phyloP scores from a whole-genome alignment of 2,888 invertebrate genomes.

The Drosophila neutralis region DNA sequence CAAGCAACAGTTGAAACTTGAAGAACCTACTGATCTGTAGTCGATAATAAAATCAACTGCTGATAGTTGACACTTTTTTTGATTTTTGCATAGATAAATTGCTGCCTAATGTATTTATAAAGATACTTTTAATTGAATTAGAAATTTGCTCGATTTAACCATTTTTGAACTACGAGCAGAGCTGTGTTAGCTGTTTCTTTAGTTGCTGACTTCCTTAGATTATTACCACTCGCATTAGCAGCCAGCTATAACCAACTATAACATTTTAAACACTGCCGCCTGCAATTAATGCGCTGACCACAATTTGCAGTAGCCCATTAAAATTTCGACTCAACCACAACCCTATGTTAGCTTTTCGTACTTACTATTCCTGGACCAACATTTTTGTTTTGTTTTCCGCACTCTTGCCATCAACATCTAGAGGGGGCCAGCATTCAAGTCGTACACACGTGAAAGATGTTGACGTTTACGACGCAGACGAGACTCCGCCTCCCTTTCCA shows the following conservation, averaged over 20 bases:
- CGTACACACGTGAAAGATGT: slow-evolving; percentile 66
- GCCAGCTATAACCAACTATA: background rate
- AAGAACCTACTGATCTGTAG: background rate
- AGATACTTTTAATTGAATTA: background rate
- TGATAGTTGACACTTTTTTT: background rate
- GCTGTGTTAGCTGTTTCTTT: slow-evolving; percentile 1
- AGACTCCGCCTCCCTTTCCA: slow-evolving; percentile 23
- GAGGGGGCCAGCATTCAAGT: background rate
- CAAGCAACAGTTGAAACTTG: background rate
- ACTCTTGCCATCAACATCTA: slow-evolving; percentile 35
- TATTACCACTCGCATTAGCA: slow-evolving; percentile 32
- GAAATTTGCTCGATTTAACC: background rate
- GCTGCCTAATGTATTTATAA: background rate
- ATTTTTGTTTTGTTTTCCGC: slow-evolving; percentile 21
- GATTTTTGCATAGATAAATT: background rate
- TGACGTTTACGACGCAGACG: slow-evolving; percentile 69
- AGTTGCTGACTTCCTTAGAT: slow-evolving; percentile 8
- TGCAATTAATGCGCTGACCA: slow-evolving; percentile 56
- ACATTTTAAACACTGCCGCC: slow-evolving; percentile 23
- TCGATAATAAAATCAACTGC: background rate
- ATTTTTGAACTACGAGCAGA: background rate
- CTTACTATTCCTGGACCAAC: slow-evolving; percentile 39
- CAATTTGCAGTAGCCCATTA: slow-evolving; percentile 61
- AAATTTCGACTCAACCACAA: slow-evolving; percentile 58
- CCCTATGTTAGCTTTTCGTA: slow-evolving; percentile 23